Evolutionary conservation across 2,888 invertebrate species (phyloP).

Genomic region (Aporophyla lueneburgensis): DNA sequence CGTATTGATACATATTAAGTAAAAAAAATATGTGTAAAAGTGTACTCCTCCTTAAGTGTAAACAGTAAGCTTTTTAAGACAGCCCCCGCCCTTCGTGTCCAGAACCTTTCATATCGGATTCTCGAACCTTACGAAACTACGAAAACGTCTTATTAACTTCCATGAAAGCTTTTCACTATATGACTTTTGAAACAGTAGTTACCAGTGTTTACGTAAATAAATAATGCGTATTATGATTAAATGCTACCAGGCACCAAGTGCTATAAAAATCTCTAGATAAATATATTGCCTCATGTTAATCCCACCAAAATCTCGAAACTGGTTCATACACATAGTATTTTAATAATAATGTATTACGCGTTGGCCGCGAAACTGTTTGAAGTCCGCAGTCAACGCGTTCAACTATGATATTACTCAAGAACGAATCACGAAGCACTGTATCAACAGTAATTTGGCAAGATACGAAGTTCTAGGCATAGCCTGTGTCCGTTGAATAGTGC

Average conservation of each 20-base stretch:
- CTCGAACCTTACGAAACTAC: not conserved
- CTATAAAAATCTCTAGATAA: constrained; percentile 21
- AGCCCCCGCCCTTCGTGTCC: not conserved
- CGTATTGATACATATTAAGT: not conserved
- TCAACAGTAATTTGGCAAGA: not conserved
- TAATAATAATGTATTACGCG: not conserved
- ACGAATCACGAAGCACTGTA: constrained; percentile 19
- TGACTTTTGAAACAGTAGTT: constrained; percentile 22
- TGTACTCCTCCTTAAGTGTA: constrained; percentile 1
- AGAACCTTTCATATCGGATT: not conserved
- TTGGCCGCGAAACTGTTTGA: constrained; percentile 8
- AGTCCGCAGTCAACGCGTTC: constrained; percentile 5
- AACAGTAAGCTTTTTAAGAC: not conserved
- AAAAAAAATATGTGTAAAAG: not conserved
- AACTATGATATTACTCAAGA: constrained; percentile 1
- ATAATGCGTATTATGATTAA: constrained; percentile 9
- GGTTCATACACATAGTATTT: not conserved
- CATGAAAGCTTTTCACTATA: constrained; percentile 6
- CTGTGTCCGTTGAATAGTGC: not conserved
- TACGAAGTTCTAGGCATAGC: not conserved
- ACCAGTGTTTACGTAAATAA: constrained; percentile 18
- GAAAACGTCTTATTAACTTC: not conserved
- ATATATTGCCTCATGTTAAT: constrained; percentile 25
- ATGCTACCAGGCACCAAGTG: constrained; percentile 29
- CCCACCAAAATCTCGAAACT: constrained; percentile 25